Evolutionary conservation across 2,113 vertebrate genomes (phyloP).

Genomic region (Emydocephalus ijimae): DNA sequence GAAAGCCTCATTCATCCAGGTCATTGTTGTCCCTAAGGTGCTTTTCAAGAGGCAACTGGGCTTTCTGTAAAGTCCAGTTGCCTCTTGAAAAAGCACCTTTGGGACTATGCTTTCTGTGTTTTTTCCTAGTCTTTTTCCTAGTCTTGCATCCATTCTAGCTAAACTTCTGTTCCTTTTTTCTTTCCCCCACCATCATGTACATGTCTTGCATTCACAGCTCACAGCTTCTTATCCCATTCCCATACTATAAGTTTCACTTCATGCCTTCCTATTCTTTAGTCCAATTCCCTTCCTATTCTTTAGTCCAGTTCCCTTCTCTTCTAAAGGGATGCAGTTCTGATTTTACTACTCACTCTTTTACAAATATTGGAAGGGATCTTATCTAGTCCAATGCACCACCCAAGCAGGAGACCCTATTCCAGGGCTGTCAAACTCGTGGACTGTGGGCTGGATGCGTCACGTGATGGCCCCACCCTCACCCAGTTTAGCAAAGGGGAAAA

Average conservation of each 20-base stretch:
- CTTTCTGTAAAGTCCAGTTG: too few relatives aligned
- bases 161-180: neutral
- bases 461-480: too few relatives aligned
- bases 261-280: neutral
- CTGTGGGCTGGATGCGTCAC: too few relatives aligned
- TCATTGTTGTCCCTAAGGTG: too few relatives aligned
- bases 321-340: neutral
- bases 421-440: too few relatives aligned
- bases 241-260: neutral
- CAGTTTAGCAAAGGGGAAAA: too few relatives aligned
- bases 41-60: too few relatives aligned
- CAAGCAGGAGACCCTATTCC: too few relatives aligned
- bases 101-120: neutral
- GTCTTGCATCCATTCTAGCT: neutral
- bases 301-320: neutral
- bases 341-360: neutral
- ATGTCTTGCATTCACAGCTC: neutral
- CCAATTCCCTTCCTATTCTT: neutral
- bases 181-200: neutral
- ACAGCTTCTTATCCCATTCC: neutral
- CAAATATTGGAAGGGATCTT: too few relatives aligned
- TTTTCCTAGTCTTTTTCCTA: neutral
- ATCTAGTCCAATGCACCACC: too few relatives aligned
- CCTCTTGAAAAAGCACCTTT: too few relatives aligned
- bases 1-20: too few relatives aligned